Percentiles rank a stretch among this genome's conserved stretches.
phyloP scores from a whole-genome alignment of 92 coral and sea anemone genomes.

The Epizoanthus rinbou region DNA sequence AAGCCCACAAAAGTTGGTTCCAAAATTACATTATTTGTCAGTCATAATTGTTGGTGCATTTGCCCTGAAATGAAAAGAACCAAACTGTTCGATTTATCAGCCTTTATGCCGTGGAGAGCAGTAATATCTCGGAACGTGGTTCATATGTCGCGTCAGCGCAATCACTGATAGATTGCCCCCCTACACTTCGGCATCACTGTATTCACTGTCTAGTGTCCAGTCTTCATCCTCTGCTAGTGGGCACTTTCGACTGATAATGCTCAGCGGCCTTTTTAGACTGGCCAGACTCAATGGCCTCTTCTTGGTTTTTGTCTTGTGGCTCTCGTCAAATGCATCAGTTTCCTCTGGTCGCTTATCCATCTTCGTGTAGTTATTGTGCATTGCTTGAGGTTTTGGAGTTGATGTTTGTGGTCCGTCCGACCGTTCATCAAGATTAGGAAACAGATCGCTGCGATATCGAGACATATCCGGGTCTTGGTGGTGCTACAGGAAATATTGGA shows the following conservation, averaged over 20 bases:
- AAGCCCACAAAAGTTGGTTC: too few species aligned
- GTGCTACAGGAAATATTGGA: too few species aligned
- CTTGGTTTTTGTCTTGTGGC: not conserved
- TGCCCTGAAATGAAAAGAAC: too few species aligned
- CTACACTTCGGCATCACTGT: not conserved
- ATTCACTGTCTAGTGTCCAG: not conserved
- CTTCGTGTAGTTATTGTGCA: not conserved
- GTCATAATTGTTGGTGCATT: too few species aligned
- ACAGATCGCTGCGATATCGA: not conserved
- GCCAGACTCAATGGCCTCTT: not conserved
- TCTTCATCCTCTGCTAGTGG: not conserved
- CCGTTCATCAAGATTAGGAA: not conserved
- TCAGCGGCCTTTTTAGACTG: not conserved
- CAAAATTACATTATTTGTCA: too few species aligned
- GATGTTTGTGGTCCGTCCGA: conserved; percentile 5
- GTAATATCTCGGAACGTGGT: too few species aligned
- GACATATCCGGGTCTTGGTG: not conserved
- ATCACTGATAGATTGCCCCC: not conserved
- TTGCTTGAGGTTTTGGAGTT: not conserved
- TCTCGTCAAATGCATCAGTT: not conserved
- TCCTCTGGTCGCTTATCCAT: not conserved
- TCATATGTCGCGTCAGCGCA: not conserved
- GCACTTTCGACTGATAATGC: not conserved
- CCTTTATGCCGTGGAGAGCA: too few species aligned
- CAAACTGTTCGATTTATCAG: too few species aligned